Conservation (phyloP, 2,113 vertebrate genomes). For the Bufo bufo region DNA sequence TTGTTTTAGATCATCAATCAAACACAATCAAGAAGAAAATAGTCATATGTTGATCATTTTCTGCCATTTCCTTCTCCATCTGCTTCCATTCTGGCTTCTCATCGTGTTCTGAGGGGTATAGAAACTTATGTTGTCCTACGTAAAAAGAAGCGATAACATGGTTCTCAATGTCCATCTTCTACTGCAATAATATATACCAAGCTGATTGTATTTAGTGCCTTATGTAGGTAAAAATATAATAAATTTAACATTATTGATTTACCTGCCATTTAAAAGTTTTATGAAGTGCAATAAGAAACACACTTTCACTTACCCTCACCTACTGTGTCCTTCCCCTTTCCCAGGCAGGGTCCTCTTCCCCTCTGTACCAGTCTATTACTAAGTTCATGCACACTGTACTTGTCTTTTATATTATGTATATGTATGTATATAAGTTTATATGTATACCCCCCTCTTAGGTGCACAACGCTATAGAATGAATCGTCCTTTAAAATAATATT, state of each 20-base stretch:
- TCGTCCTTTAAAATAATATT: too few relatives aligned
- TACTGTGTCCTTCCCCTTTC: too few relatives aligned
- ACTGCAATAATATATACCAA: neutral
- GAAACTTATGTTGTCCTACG: neutral
- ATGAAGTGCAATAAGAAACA: too few relatives aligned
- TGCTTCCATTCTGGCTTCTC: conserved; percentile 52
- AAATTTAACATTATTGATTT: neutral
- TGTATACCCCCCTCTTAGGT: too few relatives aligned
- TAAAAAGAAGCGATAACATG: neutral
- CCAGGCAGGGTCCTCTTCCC: too few relatives aligned
- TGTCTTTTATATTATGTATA: too few relatives aligned
- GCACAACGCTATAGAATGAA: too few relatives aligned
- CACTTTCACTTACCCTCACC: too few relatives aligned
- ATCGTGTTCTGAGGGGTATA: conserved; percentile 19
- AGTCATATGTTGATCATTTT: conserved; percentile 56
- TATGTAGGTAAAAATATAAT: neutral
- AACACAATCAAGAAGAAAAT: conserved; percentile 55
- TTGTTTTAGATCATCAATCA: conserved; percentile 50
- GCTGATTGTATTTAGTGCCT: neutral
- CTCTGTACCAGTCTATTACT: too few relatives aligned
- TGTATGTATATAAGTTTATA: too few relatives aligned
- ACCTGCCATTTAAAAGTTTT: too few relatives aligned
- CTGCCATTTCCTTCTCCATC: conserved; percentile 54
- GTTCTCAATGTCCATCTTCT: neutral
- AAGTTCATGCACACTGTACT: too few relatives aligned